A percentile compares a stretch with the other conserved stretches of the same genome.
Evolutionary conservation across 2,888 invertebrate species (phyloP).

Genomic region (Pediacus dermestoides): DNA sequence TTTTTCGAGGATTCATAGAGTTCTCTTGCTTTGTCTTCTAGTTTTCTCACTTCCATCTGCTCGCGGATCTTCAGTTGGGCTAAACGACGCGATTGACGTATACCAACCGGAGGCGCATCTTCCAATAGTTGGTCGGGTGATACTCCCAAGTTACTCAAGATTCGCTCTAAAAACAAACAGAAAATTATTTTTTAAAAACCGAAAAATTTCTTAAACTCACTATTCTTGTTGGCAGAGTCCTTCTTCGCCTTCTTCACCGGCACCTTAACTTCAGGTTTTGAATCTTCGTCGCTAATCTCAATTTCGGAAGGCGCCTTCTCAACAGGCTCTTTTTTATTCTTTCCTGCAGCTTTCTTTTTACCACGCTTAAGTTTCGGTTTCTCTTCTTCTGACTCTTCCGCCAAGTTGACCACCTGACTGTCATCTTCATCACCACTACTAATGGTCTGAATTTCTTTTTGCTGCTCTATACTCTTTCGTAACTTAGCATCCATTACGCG

Average conservation of each 20-base stretch:
- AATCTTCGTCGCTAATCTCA: neutral
- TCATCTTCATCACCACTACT: slow-evolving; percentile 50
- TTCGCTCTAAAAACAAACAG: slow-evolving; percentile 39
- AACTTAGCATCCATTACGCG: slow-evolving; percentile 40
- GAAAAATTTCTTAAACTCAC: slow-evolving; percentile 11
- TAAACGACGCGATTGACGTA: slow-evolving; percentile 78
- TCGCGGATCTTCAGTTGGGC: slow-evolving; percentile 85
- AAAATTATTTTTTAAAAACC: slow-evolving; percentile 1
- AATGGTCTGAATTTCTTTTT: slow-evolving; percentile 53
- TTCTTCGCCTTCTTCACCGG: slow-evolving; percentile 18
- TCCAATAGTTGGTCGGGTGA: slow-evolving; percentile 45
- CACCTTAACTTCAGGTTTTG: neutral
- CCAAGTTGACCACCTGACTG: too few relatives aligned
- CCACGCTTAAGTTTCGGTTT: slow-evolving; percentile 15
- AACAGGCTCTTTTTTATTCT: slow-evolving; percentile 4
- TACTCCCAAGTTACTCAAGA: slow-evolving; percentile 53
- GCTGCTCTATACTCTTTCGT: slow-evolving; percentile 53
- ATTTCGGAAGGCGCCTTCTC: too few relatives aligned
- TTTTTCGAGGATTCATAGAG: slow-evolving; percentile 9
- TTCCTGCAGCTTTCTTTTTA: slow-evolving; percentile 7
- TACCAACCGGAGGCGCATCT: slow-evolving; percentile 52
- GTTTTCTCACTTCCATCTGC: slow-evolving; percentile 63
- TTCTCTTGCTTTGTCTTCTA: slow-evolving; percentile 26
- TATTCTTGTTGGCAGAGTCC: slow-evolving; percentile 31
- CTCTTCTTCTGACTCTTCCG: slow-evolving; percentile 19